These are phyloP conservation scores for Pachypsylla venusta DNA, from an alignment of 1,140 invertebrate genomes.

Conservation along the genomic window DNA sequence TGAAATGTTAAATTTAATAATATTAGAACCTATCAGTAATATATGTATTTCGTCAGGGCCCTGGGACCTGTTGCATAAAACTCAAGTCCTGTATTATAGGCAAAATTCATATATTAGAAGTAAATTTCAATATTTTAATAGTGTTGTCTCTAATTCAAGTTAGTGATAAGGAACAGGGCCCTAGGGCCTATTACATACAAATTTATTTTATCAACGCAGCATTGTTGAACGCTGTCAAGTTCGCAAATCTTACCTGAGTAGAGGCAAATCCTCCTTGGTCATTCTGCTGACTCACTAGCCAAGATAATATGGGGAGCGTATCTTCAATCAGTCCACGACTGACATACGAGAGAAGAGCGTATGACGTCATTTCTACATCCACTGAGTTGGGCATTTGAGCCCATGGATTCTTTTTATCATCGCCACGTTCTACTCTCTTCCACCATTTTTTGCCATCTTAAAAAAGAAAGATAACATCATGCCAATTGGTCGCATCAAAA, in stretches of 20 bases:
- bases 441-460: slow-evolving; percentile 52
- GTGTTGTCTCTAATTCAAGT: too few species aligned
- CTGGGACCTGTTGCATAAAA: too few species aligned
- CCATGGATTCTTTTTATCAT: slow-evolving; percentile 50
- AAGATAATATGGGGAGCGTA: slow-evolving; percentile 62
- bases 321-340: slow-evolving; percentile 47
- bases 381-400: slow-evolving; percentile 48
- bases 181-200: too few species aligned
- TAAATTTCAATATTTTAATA: too few species aligned
- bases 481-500: too few species aligned
- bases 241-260: slow-evolving; percentile 40
- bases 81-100: too few species aligned
- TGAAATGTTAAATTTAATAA: too few species aligned
- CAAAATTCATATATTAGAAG: too few species aligned
- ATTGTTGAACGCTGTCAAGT: slow-evolving; percentile 21
- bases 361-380: slow-evolving; percentile 79
- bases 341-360: slow-evolving; percentile 55
- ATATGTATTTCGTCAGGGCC: too few species aligned
- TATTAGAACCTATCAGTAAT: too few species aligned
- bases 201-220: too few species aligned
- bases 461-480: slow-evolving; percentile 18
- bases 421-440: slow-evolving; percentile 39
- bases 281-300: slow-evolving; percentile 70
- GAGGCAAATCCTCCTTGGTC: slow-evolving; percentile 66
- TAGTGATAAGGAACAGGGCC: too few species aligned